phyloP scores from a whole-genome alignment of 1,140 invertebrate species.

The Nymphalis io region DNA sequence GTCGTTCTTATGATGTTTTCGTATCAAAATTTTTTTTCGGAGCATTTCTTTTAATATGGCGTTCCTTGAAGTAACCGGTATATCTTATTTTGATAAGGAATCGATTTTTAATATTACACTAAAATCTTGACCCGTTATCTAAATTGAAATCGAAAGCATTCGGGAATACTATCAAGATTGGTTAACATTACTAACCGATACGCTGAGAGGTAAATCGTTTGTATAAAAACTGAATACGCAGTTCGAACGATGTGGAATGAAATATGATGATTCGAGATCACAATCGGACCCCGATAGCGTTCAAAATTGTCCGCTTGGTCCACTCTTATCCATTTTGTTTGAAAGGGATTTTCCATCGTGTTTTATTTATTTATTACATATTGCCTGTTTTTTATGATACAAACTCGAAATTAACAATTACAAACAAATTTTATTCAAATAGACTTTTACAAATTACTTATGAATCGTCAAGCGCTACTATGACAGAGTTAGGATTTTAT shows the following conservation, averaged over 20 bases:
- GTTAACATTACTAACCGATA: constrained; percentile 27
- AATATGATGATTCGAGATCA: constrained; percentile 35
- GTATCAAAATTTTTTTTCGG: too few species aligned
- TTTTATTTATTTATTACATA: constrained; percentile 3
- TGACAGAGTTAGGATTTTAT: too few species aligned
- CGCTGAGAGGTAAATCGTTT: constrained; percentile 28
- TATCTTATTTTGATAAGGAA: too few species aligned
- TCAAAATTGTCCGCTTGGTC: constrained; percentile 26
- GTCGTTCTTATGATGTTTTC: not conserved
- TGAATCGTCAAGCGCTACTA: too few species aligned
- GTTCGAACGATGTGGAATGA: constrained; percentile 16
- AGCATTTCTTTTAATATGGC: too few species aligned
- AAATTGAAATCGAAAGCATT: not conserved
- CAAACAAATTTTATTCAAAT: too few species aligned
- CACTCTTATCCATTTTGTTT: constrained; percentile 25
- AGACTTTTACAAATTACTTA: too few species aligned
- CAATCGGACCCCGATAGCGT: constrained; percentile 27
- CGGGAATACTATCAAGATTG: constrained; percentile 18
- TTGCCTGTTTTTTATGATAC: too few species aligned
- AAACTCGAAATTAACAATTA: too few species aligned
- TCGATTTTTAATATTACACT: not conserved
- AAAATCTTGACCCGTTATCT: not conserved
- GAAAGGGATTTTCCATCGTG: constrained; percentile 10
- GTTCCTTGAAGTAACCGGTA: too few species aligned
- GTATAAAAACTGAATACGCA: constrained; percentile 30